A percentile compares a stretch with the other conserved stretches of the same genome.
Conservation (phyloP, 2,888 invertebrate genomes). For the Coelinius sp. region DNA sequence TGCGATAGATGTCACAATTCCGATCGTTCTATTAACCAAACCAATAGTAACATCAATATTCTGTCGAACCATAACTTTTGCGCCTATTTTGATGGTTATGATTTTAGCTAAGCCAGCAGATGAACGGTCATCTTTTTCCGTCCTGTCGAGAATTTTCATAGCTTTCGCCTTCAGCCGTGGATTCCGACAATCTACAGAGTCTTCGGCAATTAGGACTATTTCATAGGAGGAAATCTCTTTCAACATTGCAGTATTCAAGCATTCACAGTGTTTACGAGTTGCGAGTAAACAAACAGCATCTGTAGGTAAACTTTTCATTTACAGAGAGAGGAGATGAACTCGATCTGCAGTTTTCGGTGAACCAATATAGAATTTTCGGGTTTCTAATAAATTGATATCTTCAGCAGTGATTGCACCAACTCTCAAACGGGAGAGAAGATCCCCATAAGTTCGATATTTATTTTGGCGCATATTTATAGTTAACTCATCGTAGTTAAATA, state of each 20-base stretch:
- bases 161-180: slow-evolving; percentile 39
- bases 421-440: slow-evolving; percentile 43
- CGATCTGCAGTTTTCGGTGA: slow-evolving; percentile 27
- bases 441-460: not conserved
- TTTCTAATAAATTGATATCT: slow-evolving; percentile 28
- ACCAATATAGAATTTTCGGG: slow-evolving; percentile 31
- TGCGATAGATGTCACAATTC: too few relatives aligned
- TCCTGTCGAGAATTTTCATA: slow-evolving; percentile 29
- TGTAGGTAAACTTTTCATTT: slow-evolving; percentile 46
- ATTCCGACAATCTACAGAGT: slow-evolving; percentile 43
- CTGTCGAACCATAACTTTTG: slow-evolving; percentile 49
- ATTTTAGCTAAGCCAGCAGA: slow-evolving; percentile 48
- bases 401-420: slow-evolving; percentile 21
- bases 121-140: slow-evolving; percentile 43
- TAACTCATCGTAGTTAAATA: slow-evolving; percentile 29
- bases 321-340: slow-evolving; percentile 46
- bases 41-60: too few relatives aligned
- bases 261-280: slow-evolving; percentile 54
- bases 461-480: slow-evolving; percentile 31
- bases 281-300: slow-evolving; percentile 57
- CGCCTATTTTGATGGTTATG: slow-evolving; percentile 47
- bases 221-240: slow-evolving; percentile 44
- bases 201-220: slow-evolving; percentile 48
- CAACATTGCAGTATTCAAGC: slow-evolving; percentile 57
- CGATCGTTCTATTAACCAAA: too few relatives aligned